phyloP scores from a whole-genome alignment of 2,888 invertebrate genomes.

The Pomacea canaliculata region DNA sequence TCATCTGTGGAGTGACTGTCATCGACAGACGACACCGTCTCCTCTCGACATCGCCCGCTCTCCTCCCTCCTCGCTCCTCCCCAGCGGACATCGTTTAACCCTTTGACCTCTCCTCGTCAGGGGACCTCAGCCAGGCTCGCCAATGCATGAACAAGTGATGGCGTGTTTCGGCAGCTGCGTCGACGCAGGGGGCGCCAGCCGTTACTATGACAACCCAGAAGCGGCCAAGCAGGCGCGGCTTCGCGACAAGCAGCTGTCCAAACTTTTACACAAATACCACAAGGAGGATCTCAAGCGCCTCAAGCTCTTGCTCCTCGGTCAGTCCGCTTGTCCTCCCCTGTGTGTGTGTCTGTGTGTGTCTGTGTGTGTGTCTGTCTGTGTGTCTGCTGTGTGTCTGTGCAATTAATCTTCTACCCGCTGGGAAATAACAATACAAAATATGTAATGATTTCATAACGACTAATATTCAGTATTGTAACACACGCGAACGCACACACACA shows the following conservation, averaged over 20 bases:
- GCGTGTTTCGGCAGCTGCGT: constrained; percentile 48
- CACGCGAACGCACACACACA: background rate
- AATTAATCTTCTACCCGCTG: too few relatives aligned
- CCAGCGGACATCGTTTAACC: too few relatives aligned
- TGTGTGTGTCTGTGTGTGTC: constrained; percentile 4
- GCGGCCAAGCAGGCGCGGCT: constrained; percentile 46
- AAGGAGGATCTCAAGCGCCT: constrained; percentile 51
- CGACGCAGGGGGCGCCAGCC: constrained; percentile 28
- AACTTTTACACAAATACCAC: constrained; percentile 48
- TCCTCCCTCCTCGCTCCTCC: too few relatives aligned
- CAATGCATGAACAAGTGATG: constrained; percentile 49
- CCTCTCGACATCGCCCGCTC: too few relatives aligned
- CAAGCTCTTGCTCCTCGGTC: constrained; percentile 55
- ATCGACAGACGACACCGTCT: too few relatives aligned
- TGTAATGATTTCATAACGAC: too few relatives aligned
- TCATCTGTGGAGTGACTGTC: too few relatives aligned
- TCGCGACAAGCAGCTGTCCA: constrained; percentile 49
- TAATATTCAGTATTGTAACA: too few relatives aligned
- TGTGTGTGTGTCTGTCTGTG: background rate
- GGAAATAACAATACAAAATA: too few relatives aligned
- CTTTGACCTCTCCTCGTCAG: too few relatives aligned
- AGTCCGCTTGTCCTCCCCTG: constrained; percentile 13
- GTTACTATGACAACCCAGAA: constrained; percentile 43
- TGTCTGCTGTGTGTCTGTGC: background rate
- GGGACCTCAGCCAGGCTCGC: background rate